Base-by-base conservation (phyloP, 2,797 vertebrate species). In the Melopsittacus undulatus region DNA sequence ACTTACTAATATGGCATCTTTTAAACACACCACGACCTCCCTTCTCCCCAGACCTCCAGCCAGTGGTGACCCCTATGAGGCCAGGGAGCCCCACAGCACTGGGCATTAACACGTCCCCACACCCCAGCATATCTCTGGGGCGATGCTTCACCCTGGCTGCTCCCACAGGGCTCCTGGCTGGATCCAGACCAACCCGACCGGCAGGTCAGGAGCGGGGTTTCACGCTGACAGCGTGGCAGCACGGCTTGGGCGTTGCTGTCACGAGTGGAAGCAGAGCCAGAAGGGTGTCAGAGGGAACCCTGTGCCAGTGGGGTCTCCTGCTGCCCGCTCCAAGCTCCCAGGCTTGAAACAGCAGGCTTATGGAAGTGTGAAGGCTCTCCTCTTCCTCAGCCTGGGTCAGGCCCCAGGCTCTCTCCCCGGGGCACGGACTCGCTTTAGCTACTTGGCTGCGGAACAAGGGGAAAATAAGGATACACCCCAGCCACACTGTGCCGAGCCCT, bases 161-260 rank as follows among this genome's bases (percentile, higher is more conserved):
- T 90, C 73, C 91, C 48, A 32, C 48, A 7, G 86, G 63, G 64
- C 69, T 95, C 19, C 43, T 26, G 4, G 1, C 7, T 1, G 3
- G n/a, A 83, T 36, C 48, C 80, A 10, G 87, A 90, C 91, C 62
- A 5, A 81, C 87, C 93, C 8, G 17, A 89, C 92, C 29, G 22
- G 91, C 87, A 4, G 0, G 69, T 77, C 83, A 26, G 89, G 89
- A 94, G 91, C 20, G 1, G n/a, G 34, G 16, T 34, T 92, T 34
- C 3, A 1, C 3, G 13, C 75, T 56, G 75, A 45, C 5, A 16
- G 18, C 5, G 0, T 1, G 61, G 54, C 59, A 5, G 45, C 10
- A 2, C 1, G 13, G 34, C 56, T 56, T 14, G 2, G 75, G 80
- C 12, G 75, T 22, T 84, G 78, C 36, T 20, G 3, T 49, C 18